Evolutionary conservation across 2,888 invertebrate genomes (phyloP).

Genomic region (Acleris emargana): DNA sequence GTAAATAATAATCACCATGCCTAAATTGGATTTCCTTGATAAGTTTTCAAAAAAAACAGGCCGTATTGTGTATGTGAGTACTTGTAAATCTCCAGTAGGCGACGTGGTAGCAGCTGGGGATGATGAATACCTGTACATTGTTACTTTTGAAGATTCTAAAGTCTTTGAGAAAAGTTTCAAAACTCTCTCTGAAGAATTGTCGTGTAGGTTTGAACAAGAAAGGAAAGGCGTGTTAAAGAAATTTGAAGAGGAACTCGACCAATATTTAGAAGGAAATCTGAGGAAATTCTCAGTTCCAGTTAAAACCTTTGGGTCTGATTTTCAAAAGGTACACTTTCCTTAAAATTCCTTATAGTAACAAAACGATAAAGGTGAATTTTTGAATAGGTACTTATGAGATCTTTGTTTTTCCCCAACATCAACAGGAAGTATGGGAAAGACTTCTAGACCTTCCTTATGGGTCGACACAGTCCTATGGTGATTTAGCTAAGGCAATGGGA

Average conservation of each 20-base stretch:
- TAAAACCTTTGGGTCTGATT: constrained; percentile 69
- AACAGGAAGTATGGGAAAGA: constrained; percentile 70
- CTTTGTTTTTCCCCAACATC: too few species aligned
- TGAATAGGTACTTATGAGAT: too few species aligned
- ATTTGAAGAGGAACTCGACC: constrained; percentile 55
- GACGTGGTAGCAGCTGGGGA: constrained; percentile 62
- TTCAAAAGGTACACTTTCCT: constrained; percentile 64
- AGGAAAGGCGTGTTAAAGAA: constrained; percentile 54
- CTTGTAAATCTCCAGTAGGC: constrained; percentile 62
- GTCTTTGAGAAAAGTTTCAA: constrained; percentile 59
- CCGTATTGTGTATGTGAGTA: constrained; percentile 45
- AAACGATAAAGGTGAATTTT: too few species aligned
- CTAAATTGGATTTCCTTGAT: constrained; percentile 23
- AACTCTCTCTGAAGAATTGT: constrained; percentile 48
- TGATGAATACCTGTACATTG: constrained; percentile 59
- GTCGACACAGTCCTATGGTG: constrained; percentile 66
- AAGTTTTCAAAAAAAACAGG: constrained; percentile 44
- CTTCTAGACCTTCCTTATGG: constrained; percentile 67
- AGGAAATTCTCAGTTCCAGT: constrained; percentile 64
- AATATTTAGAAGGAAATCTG: constrained; percentile 63
- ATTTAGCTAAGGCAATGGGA: constrained; percentile 65
- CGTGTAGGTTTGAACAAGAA: constrained; percentile 54
- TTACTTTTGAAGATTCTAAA: constrained; percentile 66
- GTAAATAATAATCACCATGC: constrained; percentile 14
- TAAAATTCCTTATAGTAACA: too few species aligned